Conservation (phyloP, 2,113 vertebrate species). For the Amia ocellicauda region DNA sequence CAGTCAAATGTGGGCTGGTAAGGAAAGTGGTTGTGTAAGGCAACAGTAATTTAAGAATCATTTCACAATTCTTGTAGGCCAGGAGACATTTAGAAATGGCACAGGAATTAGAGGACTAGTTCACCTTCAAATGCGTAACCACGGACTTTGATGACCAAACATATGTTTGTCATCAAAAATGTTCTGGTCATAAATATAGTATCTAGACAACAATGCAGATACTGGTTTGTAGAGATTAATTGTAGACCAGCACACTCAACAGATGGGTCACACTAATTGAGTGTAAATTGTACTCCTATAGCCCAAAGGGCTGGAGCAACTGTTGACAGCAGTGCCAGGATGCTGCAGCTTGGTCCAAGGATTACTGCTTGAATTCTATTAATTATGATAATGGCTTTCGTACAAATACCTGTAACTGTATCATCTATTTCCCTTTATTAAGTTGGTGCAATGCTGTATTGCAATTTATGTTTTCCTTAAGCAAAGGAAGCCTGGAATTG, state of each 20-base stretch:
- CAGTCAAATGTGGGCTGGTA: background rate
- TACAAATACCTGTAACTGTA: too few species aligned
- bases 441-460: too few species aligned
- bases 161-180: too few species aligned
- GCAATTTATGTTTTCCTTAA: too few species aligned
- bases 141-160: too few species aligned
- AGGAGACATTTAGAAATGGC: too few species aligned
- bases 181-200: too few species aligned
- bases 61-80: background rate
- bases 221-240: conserved; percentile 44
- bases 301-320: conserved; percentile 44
- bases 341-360: conserved; percentile 40
- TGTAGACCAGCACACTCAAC: conserved; percentile 44
- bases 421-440: too few species aligned
- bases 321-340: conserved; percentile 43
- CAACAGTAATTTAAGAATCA: background rate
- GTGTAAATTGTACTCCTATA: conserved; percentile 55
- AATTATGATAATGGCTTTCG: too few species aligned
- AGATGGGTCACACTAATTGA: conserved; percentile 58
- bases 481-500: too few species aligned
- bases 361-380: conserved; percentile 55
- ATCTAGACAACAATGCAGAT: conserved; percentile 35
- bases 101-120: too few species aligned
- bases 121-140: too few species aligned
- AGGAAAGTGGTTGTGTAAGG: background rate